phyloP scores from a whole-genome alignment of 2,113 vertebrate genomes.

The Peromyscus californicus region DNA sequence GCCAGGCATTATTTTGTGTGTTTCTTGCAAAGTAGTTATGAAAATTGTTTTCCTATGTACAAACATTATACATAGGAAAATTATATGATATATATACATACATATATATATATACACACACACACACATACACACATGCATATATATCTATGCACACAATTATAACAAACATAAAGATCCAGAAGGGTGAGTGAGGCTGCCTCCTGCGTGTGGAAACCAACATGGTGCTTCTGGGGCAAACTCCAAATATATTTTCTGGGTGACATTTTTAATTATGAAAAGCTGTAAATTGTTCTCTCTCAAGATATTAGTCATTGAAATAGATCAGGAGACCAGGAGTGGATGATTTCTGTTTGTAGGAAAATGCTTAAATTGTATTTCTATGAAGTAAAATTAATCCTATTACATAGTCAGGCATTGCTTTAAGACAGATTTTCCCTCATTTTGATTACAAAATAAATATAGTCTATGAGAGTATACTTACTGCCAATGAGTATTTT shows the following conservation, averaged over 20 bases:
- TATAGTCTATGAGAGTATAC: background rate
- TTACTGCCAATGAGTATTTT: constrained; percentile 6
- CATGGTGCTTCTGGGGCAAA: background rate
- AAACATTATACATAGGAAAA: constrained; percentile 16
- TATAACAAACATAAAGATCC: constrained; percentile 50
- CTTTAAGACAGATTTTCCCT: constrained; percentile 46
- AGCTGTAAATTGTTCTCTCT: constrained; percentile 52
- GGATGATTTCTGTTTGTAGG: constrained; percentile 39
- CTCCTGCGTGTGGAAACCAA: constrained; percentile 1
- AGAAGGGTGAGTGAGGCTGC: background rate
- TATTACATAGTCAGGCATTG: constrained; percentile 35
- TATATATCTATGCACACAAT: background rate
- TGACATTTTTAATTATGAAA: constrained; percentile 55
- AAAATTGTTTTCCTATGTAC: constrained; percentile 47
- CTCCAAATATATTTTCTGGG: constrained; percentile 27
- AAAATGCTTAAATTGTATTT: constrained; percentile 62
- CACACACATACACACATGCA: background rate
- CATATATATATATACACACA: background rate
- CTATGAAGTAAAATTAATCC: constrained; percentile 64
- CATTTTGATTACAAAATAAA: constrained; percentile 58
- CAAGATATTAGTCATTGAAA: constrained; percentile 62
- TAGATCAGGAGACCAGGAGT: background rate
- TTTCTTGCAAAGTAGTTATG: constrained; percentile 56
- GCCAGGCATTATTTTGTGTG: constrained; percentile 26
- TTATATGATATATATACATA: background rate